These are phyloP conservation scores for Sardina pilchardus DNA, from an alignment of 2,113 vertebrate genomes.

Conservation along the genomic window DNA sequence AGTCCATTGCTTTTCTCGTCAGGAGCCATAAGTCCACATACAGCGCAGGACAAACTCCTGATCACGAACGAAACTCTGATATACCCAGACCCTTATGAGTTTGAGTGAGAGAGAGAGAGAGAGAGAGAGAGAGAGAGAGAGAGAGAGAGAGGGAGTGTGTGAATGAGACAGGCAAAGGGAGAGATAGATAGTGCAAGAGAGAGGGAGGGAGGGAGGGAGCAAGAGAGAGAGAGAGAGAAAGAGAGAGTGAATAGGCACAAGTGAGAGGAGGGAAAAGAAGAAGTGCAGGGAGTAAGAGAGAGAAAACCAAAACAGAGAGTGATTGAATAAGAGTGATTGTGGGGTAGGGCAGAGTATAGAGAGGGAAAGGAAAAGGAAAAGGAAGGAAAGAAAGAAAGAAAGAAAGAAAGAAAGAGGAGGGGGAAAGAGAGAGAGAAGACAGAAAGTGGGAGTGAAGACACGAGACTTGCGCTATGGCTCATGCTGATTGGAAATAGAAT, in stretches of 20 bases:
- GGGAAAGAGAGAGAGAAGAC: constrained; percentile 25
- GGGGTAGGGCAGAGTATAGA: not conserved
- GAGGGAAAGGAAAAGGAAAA: not conserved
- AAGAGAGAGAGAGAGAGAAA: constrained; percentile 14
- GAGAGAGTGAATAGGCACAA: not conserved
- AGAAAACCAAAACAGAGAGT: constrained; percentile 4
- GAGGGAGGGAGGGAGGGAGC: constrained; percentile 10
- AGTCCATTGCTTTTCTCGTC: constrained; percentile 64
- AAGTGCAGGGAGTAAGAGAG: not conserved
- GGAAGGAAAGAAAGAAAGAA: not conserved
- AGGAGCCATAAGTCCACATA: constrained; percentile 60
- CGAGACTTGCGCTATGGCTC: constrained; percentile 39
- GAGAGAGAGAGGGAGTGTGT: constrained; percentile 11
- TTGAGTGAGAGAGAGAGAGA: constrained; percentile 27
- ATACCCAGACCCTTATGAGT: not conserved
- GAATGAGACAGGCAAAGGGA: constrained; percentile 14
- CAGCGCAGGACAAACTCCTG: constrained; percentile 28
- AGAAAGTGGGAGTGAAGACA: constrained; percentile 27
- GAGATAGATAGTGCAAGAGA: not conserved
- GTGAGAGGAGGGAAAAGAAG: not conserved
- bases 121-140: constrained; percentile 26
- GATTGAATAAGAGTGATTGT: not conserved
- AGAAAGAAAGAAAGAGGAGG: constrained; percentile 30
- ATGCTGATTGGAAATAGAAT: constrained; percentile 50
- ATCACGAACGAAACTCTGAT: constrained; percentile 17